Evolutionary conservation across 1,140 invertebrate species (phyloP).

Genomic region (Lepidostoma basale): DNA sequence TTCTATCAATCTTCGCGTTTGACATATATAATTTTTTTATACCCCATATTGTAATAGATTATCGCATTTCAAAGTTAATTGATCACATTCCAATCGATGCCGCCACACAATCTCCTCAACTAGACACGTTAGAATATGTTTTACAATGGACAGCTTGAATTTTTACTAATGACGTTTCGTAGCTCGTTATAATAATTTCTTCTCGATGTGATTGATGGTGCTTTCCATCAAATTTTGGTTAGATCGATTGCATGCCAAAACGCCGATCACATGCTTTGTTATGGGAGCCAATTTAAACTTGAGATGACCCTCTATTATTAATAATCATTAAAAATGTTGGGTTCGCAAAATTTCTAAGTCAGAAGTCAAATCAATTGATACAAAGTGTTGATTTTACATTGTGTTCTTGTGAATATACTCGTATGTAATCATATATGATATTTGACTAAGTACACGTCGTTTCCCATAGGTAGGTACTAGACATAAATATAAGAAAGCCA

Average conservation of each 20-base stretch:
- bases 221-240: background rate
- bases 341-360: background rate
- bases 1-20: too few species aligned
- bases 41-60: too few species aligned
- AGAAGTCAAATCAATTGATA: too few species aligned
- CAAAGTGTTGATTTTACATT: too few species aligned
- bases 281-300: background rate
- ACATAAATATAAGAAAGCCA: too few species aligned
- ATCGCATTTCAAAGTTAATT: too few species aligned
- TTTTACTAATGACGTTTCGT: slow-evolving; percentile 8
- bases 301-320: background rate
- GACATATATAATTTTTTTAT: too few species aligned
- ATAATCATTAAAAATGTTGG: background rate
- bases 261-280: background rate
- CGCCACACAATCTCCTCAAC: background rate
- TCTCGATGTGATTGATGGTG: slow-evolving; percentile 1
- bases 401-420: too few species aligned
- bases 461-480: too few species aligned
- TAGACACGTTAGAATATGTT: background rate
- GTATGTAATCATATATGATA: too few species aligned
- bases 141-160: slow-evolving; percentile 15
- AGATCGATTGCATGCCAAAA: slow-evolving; percentile 23
- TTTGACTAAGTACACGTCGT: too few species aligned
- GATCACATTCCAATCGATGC: slow-evolving; percentile 6
- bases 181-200: slow-evolving; percentile 14